Base-by-base conservation (phyloP, 2,113 vertebrate genomes). In the Limanda limanda region DNA sequence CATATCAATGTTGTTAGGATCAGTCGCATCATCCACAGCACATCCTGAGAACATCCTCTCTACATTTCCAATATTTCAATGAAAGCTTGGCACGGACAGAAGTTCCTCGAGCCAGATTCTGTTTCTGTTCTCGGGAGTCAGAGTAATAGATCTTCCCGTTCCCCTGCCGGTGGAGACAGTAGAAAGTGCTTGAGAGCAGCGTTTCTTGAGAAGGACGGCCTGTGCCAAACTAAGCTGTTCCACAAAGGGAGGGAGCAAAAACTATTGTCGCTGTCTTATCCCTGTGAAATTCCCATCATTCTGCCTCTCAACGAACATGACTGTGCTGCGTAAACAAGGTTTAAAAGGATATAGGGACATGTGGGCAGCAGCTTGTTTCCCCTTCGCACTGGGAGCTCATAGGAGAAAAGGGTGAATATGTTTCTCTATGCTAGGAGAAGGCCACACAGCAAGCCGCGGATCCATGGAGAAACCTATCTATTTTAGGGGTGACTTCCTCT, bases 401-500 rank as follows among this genome's bases (percentile, higher is more conserved):
- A 61, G 5, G 73, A 47, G 35, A 85, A 61, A 60, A 55, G 35
- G 63, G 45, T 79, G 88, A 76, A 81, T 81, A 68, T 85, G 76
- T 86, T 86, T 76, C 87, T 84, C 76, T 67, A 74, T 70, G 67
- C 70, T 56, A 88, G 67, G 86, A 80, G 61, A 88, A 42, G 90
- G 88, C 93, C 94, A 93, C 92, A 92, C 93, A 94, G 91, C 85
- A 87, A 81, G 90, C 45, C 55, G 77, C 27, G 63, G 78, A 86
- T 72, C 78, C 80, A 80, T 82, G 56, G 65, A 83, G 85, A 86
- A 84, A 85, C 82, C 82, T 68, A 80, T 91, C 91, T 93, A 93
- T 93, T 94, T 93, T 88, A 86, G 82, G 81, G 88, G 82, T 85
- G 89, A 92, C 90, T 92, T 94, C 92, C 93, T 94, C 90, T 82